Evolutionary conservation across 2,888 invertebrate genomes (phyloP), one percentile per base, ranked within the genome.

Genomic region (Parnassius orleans): DNA sequence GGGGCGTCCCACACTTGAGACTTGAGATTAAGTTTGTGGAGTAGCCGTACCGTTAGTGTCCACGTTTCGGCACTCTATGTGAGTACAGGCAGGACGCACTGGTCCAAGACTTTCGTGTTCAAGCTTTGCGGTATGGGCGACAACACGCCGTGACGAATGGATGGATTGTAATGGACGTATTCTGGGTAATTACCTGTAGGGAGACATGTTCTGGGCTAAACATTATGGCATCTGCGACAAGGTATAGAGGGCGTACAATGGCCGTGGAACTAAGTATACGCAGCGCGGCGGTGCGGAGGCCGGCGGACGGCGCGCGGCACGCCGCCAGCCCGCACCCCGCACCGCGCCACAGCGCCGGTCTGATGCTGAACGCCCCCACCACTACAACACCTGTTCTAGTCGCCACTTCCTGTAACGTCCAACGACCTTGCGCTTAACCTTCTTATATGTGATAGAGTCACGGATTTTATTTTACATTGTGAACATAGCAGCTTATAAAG

Each of bases 171-270:
- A 33, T 33, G 33, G 33, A 33, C 0, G 33, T 33, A 33, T 33
- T 33, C 33, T 33, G 33, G 33, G 33, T 33, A 5, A 11, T 53
- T 53, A 62, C 87, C 78, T 78, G 58, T 1, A 89, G 60, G 33
- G 78, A 77, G 44, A 89, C 46, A 62, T 87, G 84, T 0, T 75
- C 65, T 0, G 78, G 73, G 0, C 69, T 65, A 66, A 75, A 88
- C 63, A 73, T 62, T 47, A 90, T 60, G 1, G 83, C 68, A 66
- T 90, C 89, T 0, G 89, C 89, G 0, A 88, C 65, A 12, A 90
- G 57, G 19, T 74, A 66, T 43, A 89, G 71, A 14, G 75, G 67
- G 0, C 88, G 69, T 7, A 72, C 72, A 0, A 78, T 71, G 0
- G 83, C 85, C 0, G 84, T 83, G 52, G 81, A 79, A 53, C 73